Conservation (phyloP, 2,888 invertebrate genomes). For the Phortica okadai region DNA sequence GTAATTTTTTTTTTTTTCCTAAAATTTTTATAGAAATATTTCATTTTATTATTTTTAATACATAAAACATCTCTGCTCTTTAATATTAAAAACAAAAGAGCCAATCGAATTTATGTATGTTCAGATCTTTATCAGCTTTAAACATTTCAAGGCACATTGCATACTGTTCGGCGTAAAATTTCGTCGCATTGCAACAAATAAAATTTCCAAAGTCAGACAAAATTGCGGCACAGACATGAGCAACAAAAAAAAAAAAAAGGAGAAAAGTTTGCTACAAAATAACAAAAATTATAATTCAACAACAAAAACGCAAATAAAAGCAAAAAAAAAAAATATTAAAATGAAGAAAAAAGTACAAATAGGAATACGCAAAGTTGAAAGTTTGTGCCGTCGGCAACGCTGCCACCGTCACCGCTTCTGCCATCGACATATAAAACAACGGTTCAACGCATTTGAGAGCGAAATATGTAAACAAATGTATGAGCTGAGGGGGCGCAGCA, state of each 20-base stretch:
- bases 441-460: slow-evolving; percentile 52
- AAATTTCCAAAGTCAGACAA: not conserved
- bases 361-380: slow-evolving; percentile 33
- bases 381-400: slow-evolving; percentile 19
- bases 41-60: too few relatives aligned
- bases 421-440: not conserved
- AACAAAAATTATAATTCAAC: slow-evolving; percentile 8
- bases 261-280: not conserved
- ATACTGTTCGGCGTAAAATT: not conserved
- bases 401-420: not conserved
- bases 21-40: too few relatives aligned
- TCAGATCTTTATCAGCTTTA: not conserved
- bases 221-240: slow-evolving; percentile 1
- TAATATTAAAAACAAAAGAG: not conserved
- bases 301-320: slow-evolving; percentile 22
- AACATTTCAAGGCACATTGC: not conserved
- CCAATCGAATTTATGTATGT: not conserved
- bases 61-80: not conserved
- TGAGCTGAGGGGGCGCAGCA: not conserved
- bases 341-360: slow-evolving; percentile 35
- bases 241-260: not conserved
- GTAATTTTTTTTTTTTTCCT: too few relatives aligned
- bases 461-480: slow-evolving; percentile 57
- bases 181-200: not conserved
- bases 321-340: slow-evolving; percentile 16